Percentiles rank a stretch among this genome's conserved stretches.
These are phyloP conservation scores for Abrostola tripartita DNA, from an alignment of 2,888 invertebrate species.

Conservation along the genomic window DNA sequence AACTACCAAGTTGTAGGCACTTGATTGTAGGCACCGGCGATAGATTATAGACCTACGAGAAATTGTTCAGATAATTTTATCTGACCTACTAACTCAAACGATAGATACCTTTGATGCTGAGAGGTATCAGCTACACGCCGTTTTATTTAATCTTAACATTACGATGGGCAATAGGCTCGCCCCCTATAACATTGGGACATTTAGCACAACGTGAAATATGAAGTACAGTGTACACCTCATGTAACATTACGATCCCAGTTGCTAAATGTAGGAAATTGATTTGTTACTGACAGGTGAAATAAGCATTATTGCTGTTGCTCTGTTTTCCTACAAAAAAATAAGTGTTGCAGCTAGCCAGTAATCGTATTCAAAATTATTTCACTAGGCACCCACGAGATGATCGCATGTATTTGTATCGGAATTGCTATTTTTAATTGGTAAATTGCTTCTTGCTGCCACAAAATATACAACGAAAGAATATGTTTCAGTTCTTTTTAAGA, in stretches of 20 bases:
- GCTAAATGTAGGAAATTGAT: constrained; percentile 13
- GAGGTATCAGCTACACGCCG: background rate
- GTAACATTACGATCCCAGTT: constrained; percentile 22
- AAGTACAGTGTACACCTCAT: too few species aligned
- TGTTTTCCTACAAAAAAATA: background rate
- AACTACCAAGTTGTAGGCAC: background rate
- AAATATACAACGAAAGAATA: background rate
- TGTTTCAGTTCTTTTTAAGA: too few species aligned
- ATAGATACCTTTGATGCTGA: constrained; percentile 27
- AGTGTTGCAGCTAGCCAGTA: constrained; percentile 1
- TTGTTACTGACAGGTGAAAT: constrained; percentile 17
- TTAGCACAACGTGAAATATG: too few species aligned
- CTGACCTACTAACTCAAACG: constrained; percentile 52
- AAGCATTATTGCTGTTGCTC: background rate
- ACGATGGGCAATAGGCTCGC: too few species aligned
- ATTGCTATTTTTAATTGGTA: constrained; percentile 12
- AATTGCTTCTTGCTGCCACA: background rate
- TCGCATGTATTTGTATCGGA: constrained; percentile 2
- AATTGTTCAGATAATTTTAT: constrained; percentile 52
- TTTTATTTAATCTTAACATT: constrained; percentile 29
- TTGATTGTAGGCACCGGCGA: background rate
- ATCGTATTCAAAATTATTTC: constrained; percentile 11
- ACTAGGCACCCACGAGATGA: constrained; percentile 2
- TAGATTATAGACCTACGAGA: constrained; percentile 27
- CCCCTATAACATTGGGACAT: too few species aligned